Conservation (phyloP, 2,113 vertebrate genomes). For the Pelmatolapia mariae region DNA sequence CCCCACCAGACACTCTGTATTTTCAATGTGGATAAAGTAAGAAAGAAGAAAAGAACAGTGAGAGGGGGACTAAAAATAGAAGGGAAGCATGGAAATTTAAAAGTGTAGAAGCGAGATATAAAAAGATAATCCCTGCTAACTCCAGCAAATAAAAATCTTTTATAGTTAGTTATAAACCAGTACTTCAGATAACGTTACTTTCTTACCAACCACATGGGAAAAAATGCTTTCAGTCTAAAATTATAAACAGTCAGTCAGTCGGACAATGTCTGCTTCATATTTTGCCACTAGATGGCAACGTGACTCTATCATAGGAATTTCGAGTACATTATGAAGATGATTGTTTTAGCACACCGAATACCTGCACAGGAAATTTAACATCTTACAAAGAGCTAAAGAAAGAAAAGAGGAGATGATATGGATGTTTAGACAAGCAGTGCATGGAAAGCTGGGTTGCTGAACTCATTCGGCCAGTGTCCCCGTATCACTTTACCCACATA, state of each 20-base stretch:
- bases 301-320: neutral
- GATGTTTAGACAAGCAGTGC: neutral
- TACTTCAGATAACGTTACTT: neutral
- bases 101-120: neutral
- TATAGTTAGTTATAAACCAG: neutral
- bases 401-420: neutral
- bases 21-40: neutral
- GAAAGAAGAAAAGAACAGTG: neutral
- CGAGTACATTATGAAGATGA: neutral
- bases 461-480: neutral
- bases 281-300: conserved; percentile 57
- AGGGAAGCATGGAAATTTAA: neutral
- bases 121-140: neutral
- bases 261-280: neutral
- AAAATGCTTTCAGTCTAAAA: neutral
- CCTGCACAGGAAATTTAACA: neutral
- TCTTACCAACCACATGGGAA: neutral
- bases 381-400: neutral
- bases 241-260: neutral
- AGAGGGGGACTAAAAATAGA: neutral
- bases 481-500: neutral
- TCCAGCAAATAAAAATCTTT: neutral
- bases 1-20: conserved; percentile 88
- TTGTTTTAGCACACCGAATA: neutral
- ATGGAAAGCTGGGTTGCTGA: neutral